Evolutionary conservation across 37 sponge, comb jelly and placozoan genomes (phyloP).

Genomic region (Mnemiopsis leidyi): DNA sequence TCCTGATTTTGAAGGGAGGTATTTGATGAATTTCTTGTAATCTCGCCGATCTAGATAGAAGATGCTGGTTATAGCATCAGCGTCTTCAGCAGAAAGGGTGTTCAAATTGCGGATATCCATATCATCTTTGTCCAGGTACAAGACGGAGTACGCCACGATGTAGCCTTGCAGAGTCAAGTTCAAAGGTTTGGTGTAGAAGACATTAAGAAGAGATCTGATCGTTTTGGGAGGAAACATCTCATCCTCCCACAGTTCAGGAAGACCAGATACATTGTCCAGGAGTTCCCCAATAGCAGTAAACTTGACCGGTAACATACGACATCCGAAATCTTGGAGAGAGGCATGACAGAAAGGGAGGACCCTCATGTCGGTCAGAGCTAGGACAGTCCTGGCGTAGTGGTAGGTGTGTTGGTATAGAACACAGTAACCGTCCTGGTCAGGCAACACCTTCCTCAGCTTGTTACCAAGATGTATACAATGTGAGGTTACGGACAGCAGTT

Average conservation of each 20-base stretch:
- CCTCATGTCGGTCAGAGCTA: constrained; percentile 28
- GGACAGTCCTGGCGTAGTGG: neutral
- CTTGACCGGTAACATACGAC: neutral
- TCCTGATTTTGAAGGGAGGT: constrained; percentile 1
- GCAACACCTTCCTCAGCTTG: neutral
- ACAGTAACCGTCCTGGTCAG: neutral
- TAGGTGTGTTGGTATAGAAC: constrained; percentile 18
- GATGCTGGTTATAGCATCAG: constrained; percentile 9
- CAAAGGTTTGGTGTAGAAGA: constrained; percentile 46
- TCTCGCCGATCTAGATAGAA: constrained; percentile 14
- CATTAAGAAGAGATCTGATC: constrained; percentile 10
- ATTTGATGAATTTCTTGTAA: neutral
- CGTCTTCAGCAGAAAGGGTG: neutral
- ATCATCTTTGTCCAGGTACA: constrained; percentile 7
- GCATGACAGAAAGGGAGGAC: neutral
- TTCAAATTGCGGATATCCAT: neutral
- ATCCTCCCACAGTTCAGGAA: constrained; percentile 19
- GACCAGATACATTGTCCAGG: neutral
- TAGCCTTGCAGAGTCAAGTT: neutral
- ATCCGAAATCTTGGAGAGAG: constrained; percentile 1
- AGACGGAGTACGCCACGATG: neutral
- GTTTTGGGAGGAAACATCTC: constrained; percentile 14
- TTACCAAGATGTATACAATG: constrained; percentile 39
- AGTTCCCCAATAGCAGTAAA: constrained; percentile 30
- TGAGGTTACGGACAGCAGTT: neutral